Base-by-base conservation (phyloP, 2,113 vertebrate species). In the Rhinopomastus cyanomelas region DNA sequence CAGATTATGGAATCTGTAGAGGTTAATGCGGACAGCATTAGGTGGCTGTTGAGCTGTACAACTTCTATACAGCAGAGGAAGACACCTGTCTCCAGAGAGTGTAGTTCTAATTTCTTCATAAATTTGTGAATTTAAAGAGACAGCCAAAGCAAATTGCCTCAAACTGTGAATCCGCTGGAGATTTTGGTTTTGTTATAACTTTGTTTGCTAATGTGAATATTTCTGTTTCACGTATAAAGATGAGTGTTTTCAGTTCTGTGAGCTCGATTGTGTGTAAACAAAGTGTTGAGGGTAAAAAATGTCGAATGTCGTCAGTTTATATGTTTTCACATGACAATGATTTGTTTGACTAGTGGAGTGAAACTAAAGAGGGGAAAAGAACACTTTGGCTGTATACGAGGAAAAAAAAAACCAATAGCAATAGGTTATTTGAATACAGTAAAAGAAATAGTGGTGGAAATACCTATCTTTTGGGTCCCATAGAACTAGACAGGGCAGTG, bases 401-500 rank as follows among this genome's bases (percentile, higher is more conserved):
- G 61, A 11, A 61, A 44, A 73, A 65, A 57, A 39, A 26, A 16
- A 39, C 53, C 3, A 12, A 34, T 15, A 88, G 55, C 69, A 91
- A 22, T 72, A 85, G 76, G 30, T 83, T 84, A 74, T 91, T 93
- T 7, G 13, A 88, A 74, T 37, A 77, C 76, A 87, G 39, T 75
- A 68, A 42, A 76, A 65, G 88, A 49, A 90, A 30, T 27, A 0
- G 0, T 77, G 49, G 49, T 85, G 36, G 39, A 93, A 88, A 78
- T 92, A 75, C 49, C n/a, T 20, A 42, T 91, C 69, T 91, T 85
- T 39, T 61, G 76, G 39, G 83, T 88, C 73, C 44, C 21, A 16
- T 92, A 93, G 89, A 92, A 57, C 60, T 89, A 81, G 88, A 51
- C 69, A 53, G 80, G 53, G 86, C 92, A 89, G 89, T 89, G 85